These are phyloP conservation scores for Rhinogobio ventralis DNA, from an alignment of 2,797 vertebrate genomes.

Conservation along the genomic window DNA sequence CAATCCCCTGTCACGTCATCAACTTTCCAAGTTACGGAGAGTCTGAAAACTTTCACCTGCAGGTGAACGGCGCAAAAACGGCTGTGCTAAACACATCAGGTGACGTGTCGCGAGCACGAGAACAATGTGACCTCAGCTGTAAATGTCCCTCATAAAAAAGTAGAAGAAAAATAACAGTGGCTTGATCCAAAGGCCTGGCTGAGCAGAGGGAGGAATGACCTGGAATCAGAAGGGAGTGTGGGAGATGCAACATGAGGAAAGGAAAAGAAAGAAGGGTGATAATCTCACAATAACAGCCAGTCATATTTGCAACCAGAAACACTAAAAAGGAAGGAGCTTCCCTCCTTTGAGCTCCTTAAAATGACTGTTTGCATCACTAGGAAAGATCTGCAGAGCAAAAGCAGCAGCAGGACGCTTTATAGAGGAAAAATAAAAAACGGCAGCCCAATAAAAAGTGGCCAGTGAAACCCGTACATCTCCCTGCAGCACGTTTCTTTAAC, in stretches of 20 bases:
- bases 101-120: constrained; percentile 19
- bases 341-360: not conserved
- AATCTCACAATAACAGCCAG: not conserved
- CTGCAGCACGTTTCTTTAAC: constrained; percentile 6
- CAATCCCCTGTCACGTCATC: not conserved
- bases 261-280: not conserved
- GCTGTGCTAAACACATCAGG: constrained; percentile 42
- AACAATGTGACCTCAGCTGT: constrained; percentile 28
- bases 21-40: constrained; percentile 7
- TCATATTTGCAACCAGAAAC: not conserved
- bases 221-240: not conserved
- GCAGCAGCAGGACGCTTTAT: constrained; percentile 11
- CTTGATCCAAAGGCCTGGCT: not conserved
- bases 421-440: not conserved
- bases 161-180: constrained; percentile 31
- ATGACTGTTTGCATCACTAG: not conserved
- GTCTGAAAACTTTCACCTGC: constrained; percentile 18
- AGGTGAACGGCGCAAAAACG: not conserved
- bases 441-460: constrained; percentile 13
- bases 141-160: constrained; percentile 40
- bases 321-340: not conserved
- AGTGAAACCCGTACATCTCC: not conserved
- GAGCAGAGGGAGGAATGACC: not conserved
- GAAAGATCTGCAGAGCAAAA: not conserved
- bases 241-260: not conserved